Evolutionary conservation across 2,888 invertebrate species (phyloP).

Genomic region (Pasiphila rectangulata): DNA sequence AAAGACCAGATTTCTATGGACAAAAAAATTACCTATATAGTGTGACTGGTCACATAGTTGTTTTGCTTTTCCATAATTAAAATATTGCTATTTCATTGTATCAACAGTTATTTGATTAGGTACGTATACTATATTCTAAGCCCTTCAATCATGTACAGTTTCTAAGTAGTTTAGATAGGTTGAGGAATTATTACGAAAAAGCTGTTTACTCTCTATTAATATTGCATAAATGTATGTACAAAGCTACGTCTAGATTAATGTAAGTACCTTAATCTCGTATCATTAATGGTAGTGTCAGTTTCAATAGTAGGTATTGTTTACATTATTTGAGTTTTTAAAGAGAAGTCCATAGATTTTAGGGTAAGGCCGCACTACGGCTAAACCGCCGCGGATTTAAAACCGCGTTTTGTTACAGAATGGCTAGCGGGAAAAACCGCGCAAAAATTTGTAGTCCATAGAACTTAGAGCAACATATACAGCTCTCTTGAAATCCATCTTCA

Average conservation of each 20-base stretch:
- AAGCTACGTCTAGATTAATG: slow-evolving; percentile 44
- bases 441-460: no score
- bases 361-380: no score
- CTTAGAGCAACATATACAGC: no score
- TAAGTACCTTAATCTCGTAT: slow-evolving; percentile 32
- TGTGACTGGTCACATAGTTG: no score
- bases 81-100: slow-evolving; percentile 5
- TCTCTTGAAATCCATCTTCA: slow-evolving; percentile 9
- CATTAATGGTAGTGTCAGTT: slow-evolving; percentile 14
- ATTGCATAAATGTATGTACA: slow-evolving; percentile 55
- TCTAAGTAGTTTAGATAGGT: slow-evolving; percentile 27
- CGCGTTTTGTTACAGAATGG: no score
- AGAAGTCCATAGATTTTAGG: no score
- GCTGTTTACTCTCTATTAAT: slow-evolving; percentile 45
- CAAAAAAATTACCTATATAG: no score
- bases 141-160: slow-evolving; percentile 42
- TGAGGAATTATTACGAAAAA: slow-evolving; percentile 46
- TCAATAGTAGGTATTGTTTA: not conserved
- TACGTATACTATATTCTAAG: slow-evolving; percentile 43
- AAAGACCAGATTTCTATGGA: not conserved
- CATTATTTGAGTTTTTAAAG: not conserved
- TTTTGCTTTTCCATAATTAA: no score
- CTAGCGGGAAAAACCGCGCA: no score
- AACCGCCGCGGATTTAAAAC: no score
- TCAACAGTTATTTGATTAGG: no score